Evolutionary conservation across 64 coral and sea anemone genomes (phyloP), one percentile per base, ranked within the genome.

Genomic region (Hydrozoanthus tunicans): DNA sequence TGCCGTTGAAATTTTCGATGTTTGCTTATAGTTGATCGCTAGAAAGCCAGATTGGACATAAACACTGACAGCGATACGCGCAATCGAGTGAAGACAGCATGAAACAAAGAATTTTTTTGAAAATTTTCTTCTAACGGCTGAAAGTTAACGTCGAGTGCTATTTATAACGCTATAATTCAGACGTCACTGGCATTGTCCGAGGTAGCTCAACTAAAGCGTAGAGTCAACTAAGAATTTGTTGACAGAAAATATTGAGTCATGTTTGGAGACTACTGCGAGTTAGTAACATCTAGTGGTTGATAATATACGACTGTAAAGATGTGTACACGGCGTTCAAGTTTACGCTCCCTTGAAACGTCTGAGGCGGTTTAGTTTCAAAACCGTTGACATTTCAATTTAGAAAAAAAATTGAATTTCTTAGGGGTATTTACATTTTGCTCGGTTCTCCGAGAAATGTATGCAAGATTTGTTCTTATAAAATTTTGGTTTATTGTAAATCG

Each of bases 131-230:
- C 25, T 26, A 81, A 85, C 51, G 54, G 27, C 61, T 85, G 27
- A 27, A 5, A 1, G 27, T 55, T 54, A 14, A n/a, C 1, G 8
- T 85, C 14, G 7, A 51, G 15, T 70, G 64, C 8, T 85, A 53
- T 85, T 81, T 81, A 60, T 81, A 59, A 32, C 79, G 20, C 59
- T 27, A 81, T 25, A 81, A 81, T 55, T 59, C 79, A 81, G 32
- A 81, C 0, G 7, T 85, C 63, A 85, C 82, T 69, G 51, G 64
- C 6, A 85, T 32, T 62, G 8, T 23, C 59, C 8, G 58, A 61
- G 12, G 79, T 43, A 79, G 24, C 53, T 81, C 61, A 25, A 81
- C 58, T 25, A 58, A 81, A 26, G 24, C n/a, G 79, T 10, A 81
- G 32, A 43, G 32, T 43, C 32, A 43, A 43, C 32, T 43, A 43